Evolutionary conservation across 2,113 vertebrate species (phyloP), one percentile per base, ranked within the genome.

Genomic region (Terrapene triunguis): DNA sequence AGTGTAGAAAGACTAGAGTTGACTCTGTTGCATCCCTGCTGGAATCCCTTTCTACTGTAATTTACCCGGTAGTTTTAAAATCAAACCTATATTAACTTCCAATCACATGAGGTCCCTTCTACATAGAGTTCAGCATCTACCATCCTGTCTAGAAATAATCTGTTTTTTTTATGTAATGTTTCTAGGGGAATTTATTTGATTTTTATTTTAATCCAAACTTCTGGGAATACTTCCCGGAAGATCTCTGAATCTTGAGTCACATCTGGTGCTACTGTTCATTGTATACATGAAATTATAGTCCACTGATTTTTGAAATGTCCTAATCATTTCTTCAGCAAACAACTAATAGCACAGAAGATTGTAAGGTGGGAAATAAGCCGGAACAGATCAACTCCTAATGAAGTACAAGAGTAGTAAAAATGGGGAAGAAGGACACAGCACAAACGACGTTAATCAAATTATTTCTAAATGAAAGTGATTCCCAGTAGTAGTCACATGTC

Each of bases 191-290:
- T 53, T 53, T 85, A 81, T 44, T 94, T 54, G 54, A 83, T 94
- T 74, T 91, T 91, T 85, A 94, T 94, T 96, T 97, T 96, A 93
- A 82, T 87, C 90, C 80, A 94, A 93, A 72, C 93, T 72, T 78
- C 92, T 91, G 83, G 83, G 92, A 91, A 86, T 53, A 80, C 83
- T 91, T 94, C 78, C 87, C 50, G 65, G 38, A 91, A 95, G 74
- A 32, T 94, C 93, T 90, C 80, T 96, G n/a, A 96, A 57, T 93
- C 92, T 92, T 86, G 57, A 96, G 78, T 95, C 79, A 88, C 82
- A 97, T 94, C 85, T 80, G 85, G 1, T 1, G 13, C 35, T 17
- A 69, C 17, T 93, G 82, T 89, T 96, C 85, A 88, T 85, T 93
- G 21, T 88, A 93, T 57, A 0, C 93, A 82, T 82, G 83, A 93